Evolutionary conservation across 2,888 invertebrate species (phyloP).

Genomic region (Torymus auratus): DNA sequence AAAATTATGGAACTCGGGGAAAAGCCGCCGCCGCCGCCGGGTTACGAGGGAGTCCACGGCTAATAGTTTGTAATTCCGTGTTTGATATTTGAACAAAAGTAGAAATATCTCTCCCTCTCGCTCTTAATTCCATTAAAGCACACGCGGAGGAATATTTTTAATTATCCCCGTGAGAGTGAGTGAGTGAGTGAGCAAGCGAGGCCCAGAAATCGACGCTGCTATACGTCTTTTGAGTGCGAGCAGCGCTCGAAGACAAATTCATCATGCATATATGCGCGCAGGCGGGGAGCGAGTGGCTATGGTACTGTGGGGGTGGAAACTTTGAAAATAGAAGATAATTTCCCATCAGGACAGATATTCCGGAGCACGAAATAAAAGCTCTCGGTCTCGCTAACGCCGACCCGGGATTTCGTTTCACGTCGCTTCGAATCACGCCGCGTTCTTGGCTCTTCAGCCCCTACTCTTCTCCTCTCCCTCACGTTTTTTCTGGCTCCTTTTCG

Average conservation of each 20-base stretch:
- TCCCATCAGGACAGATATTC: slow-evolving; percentile 51
- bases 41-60: slow-evolving; percentile 5
- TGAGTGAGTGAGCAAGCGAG: neutral
- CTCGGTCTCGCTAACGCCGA: slow-evolving; percentile 35
- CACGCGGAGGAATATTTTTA: slow-evolving; percentile 21
- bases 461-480: slow-evolving; percentile 4
- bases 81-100: slow-evolving; percentile 50
- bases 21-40: neutral
- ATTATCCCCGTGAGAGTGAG: slow-evolving; percentile 17
- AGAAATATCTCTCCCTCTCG: slow-evolving; percentile 6
- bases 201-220: neutral
- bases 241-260: slow-evolving; percentile 41
- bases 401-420: slow-evolving; percentile 59
- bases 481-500: slow-evolving; percentile 53
- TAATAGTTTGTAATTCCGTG: slow-evolving; percentile 46
- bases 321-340: slow-evolving; percentile 58
- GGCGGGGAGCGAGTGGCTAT: slow-evolving; percentile 22
- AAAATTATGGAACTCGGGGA: slow-evolving; percentile 50
- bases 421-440: slow-evolving; percentile 56
- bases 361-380: slow-evolving; percentile 52
- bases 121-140: slow-evolving; percentile 42
- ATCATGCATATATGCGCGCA: slow-evolving; percentile 30
- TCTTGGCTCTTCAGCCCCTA: slow-evolving; percentile 50
- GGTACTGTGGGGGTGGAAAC: slow-evolving; percentile 15
- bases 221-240: neutral